Base-by-base conservation (phyloP, 2,888 invertebrate species). In the Apamea sordens region DNA sequence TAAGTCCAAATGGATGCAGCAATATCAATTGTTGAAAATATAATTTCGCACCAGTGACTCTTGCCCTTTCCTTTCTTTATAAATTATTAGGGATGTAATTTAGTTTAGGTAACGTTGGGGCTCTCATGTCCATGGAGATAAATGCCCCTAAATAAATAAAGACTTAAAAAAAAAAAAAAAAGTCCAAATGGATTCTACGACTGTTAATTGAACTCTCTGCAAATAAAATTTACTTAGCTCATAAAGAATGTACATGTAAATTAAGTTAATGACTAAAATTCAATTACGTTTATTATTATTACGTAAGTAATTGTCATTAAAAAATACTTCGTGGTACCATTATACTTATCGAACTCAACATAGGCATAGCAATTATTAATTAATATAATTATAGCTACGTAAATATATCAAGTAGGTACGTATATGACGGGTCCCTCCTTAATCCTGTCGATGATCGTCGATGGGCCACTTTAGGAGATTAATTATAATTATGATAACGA, bases 401-500 rank as follows among this genome's bases (percentile, higher is more conserved):
- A 80, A 77, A 69, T 80, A 70, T 77, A 75, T 67, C 15, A 73
- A 72, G 47, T 88, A 79, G 64, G 69, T 85, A 44, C 10, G n/a
- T 72, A 79, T 82, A 80, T 32, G 67, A 64, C 71, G 64, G 59
- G 82, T 68, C 79, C 89, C 86, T 87, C 90, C 89, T 82, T 89
- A 90, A 90, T 89, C 88, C 92, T 89, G 91, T 86, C 86, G 89
- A 89, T 88, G 86, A 71, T 85, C 73, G 81, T 78, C 75, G 86
- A 90, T 87, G 85, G 90, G 80, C 90, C 88, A 93, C 90, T 93
- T 94, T 90, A 84, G 85, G 80, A 91, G 89, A 93, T 93, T 94
- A 94, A 94, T 94, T 93, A 92, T 93, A 93, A 94, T 94, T 93
- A 94, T 92, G 90, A 89, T 91, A 93, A 92, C 91, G 91, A 92